These are phyloP conservation scores for Zygaena filipendulae DNA, from an alignment of 2,888 invertebrate genomes.

Conservation along the genomic window DNA sequence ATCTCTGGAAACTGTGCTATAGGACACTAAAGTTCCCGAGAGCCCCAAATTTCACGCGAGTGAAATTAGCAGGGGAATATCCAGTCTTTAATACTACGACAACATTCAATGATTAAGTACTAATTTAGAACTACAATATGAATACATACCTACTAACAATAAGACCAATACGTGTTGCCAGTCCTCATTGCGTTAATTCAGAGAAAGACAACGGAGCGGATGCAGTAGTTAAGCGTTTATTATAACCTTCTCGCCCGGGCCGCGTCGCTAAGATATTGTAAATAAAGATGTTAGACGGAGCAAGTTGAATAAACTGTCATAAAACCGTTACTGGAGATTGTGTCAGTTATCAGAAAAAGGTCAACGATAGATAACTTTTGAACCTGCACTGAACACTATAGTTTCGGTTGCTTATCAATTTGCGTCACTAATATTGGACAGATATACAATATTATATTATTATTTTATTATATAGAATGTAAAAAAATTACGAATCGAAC, in stretches of 20 bases:
- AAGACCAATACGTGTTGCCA: no score
- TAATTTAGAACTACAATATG: no score
- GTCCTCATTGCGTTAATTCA: slow-evolving; percentile 29
- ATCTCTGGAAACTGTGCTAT: no score
- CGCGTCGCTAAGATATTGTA: slow-evolving; percentile 34
- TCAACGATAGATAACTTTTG: slow-evolving; percentile 44
- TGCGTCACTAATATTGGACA: slow-evolving; percentile 61
- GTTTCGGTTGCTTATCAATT: slow-evolving; percentile 55
- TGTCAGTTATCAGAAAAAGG: slow-evolving; percentile 41
- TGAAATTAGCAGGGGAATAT: no score
- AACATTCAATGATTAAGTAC: no score
- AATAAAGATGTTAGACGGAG: slow-evolving; percentile 39
- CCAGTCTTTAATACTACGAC: no score
- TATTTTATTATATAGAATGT: no score
- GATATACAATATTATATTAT: no score
- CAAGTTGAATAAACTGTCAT: slow-evolving; percentile 58
- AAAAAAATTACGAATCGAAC: no score
- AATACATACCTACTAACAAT: no score
- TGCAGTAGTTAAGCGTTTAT: slow-evolving; percentile 32
- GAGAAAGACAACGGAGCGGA: slow-evolving; percentile 30
- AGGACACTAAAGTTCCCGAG: no score
- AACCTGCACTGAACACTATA: slow-evolving; percentile 45
- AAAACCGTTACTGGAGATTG: slow-evolving; percentile 32
- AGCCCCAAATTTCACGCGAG: no score
- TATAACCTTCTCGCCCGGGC: slow-evolving; percentile 33